Conservation (phyloP, 30 jellyfish, hydroid and myxozoan genomes). For the Clytia hemisphaerica region DNA sequence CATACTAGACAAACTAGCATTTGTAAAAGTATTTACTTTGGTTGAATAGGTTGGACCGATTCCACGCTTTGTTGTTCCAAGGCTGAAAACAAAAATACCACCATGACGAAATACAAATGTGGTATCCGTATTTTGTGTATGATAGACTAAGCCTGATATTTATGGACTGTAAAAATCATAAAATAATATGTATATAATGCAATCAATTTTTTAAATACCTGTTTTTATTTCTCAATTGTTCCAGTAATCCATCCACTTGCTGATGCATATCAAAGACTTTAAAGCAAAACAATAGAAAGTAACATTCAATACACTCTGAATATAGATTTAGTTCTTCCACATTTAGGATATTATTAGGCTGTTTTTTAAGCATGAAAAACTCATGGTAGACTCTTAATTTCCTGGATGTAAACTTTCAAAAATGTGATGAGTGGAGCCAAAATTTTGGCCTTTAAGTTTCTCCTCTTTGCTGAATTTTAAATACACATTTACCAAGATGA, state of each 20-base stretch:
- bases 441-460: background rate
- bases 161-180: too few relatives aligned
- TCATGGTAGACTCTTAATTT: too few relatives aligned
- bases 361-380: too few relatives aligned
- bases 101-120: background rate
- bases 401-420: too few relatives aligned
- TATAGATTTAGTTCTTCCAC: too few relatives aligned
- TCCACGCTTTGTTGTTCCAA: conserved; percentile 98
- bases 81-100: conserved; percentile 26
- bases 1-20: too few relatives aligned
- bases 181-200: too few relatives aligned
- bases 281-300: background rate
- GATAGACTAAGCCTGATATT: background rate
- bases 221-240: conserved; percentile 65
- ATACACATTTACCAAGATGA: conserved; percentile 86
- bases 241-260: conserved; percentile 81
- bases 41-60: conserved; percentile 98
- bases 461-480: background rate
- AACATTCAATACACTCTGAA: background rate
- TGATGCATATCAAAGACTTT: conserved; percentile 99
- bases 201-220: conserved; percentile 41
- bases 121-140: background rate
- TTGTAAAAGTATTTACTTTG: conserved; percentile 57
- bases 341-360: too few relatives aligned
- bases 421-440: background rate